Conservation (phyloP, 2,888 invertebrate species). For the Monoplex corrugatus region DNA sequence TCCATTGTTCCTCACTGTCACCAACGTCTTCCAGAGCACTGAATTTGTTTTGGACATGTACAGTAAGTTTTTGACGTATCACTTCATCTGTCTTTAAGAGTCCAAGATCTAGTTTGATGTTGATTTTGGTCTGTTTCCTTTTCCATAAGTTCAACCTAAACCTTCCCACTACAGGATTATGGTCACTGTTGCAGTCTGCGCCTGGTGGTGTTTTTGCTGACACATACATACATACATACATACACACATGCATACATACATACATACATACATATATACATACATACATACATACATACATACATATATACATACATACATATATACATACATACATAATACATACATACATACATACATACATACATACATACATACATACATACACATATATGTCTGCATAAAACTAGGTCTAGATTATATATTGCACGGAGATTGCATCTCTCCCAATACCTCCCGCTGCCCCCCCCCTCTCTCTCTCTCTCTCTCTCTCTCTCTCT, state of each 20-base stretch:
- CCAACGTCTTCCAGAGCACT: too few species aligned
- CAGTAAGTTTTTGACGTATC: too few species aligned
- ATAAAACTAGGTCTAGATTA: too few species aligned
- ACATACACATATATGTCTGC: background rate
- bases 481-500: slow-evolving; percentile 18
- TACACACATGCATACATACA: slow-evolving; percentile 18
- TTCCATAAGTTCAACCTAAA: too few species aligned
- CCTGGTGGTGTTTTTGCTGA: background rate
- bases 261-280: background rate
- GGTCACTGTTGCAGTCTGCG: too few species aligned
- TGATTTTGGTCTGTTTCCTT: too few species aligned
- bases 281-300: slow-evolving; percentile 7
- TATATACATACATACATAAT: background rate
- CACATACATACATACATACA: slow-evolving; percentile 22
- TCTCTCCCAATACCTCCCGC: slow-evolving; percentile 1
- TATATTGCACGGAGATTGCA: background rate
- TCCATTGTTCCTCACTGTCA: too few species aligned
- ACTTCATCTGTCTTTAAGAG: too few species aligned
- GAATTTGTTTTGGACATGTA: too few species aligned
- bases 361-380: slow-evolving; percentile 3
- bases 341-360: background rate
- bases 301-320: background rate
- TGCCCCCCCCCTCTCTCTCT: slow-evolving; percentile 16
- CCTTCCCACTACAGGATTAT: too few species aligned
- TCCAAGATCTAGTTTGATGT: too few species aligned